phyloP scores from a whole-genome alignment of 2,888 invertebrate genomes.

The Oasisia sp. region DNA sequence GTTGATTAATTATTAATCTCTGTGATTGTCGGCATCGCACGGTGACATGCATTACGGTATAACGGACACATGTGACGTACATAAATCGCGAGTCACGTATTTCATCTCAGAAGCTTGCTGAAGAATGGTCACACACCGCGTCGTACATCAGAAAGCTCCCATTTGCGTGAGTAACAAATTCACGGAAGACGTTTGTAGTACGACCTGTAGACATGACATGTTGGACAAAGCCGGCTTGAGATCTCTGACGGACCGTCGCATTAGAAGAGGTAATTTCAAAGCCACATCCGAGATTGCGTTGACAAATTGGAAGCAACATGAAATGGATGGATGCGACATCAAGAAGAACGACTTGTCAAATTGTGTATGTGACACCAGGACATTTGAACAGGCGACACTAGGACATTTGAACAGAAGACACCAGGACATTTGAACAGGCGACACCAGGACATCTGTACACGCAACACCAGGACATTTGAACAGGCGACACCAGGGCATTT shows the following conservation, averaged over 20 bases:
- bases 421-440: no score
- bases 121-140: no score
- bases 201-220: not conserved
- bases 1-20: no score
- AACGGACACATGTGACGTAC: no score
- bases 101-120: no score
- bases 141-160: not conserved
- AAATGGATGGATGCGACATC: not conserved
- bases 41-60: no score
- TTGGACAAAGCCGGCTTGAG: not conserved
- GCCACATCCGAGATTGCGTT: conserved; percentile 3
- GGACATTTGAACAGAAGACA: no score
- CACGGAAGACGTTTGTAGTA: not conserved
- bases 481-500: not conserved
- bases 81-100: no score
- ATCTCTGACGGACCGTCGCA: not conserved
- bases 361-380: not conserved
- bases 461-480: no score
- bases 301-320: not conserved
- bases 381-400: no score
- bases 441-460: no score
- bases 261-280: not conserved
- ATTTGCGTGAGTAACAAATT: not conserved
- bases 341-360: not conserved
- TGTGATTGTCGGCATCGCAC: no score